These are phyloP conservation scores for Peromyscus melanophrys DNA, from an alignment of 2,797 vertebrate species.

Conservation along the genomic window DNA sequence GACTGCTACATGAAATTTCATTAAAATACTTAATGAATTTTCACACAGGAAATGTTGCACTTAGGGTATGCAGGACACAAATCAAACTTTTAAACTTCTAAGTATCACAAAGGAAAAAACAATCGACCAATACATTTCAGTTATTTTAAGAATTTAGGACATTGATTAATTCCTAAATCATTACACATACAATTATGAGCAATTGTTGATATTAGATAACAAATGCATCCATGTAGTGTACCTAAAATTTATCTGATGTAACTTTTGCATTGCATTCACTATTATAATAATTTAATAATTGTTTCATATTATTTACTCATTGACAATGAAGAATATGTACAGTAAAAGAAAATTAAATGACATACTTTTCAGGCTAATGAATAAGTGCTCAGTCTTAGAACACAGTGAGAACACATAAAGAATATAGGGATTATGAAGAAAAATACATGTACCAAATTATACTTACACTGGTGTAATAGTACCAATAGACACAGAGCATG, in stretches of 20 bases:
- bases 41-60: neutral
- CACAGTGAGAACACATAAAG: neutral
- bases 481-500: slow-evolving; percentile 56
- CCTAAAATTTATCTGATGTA: neutral
- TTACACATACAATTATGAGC: neutral
- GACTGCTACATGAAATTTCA: neutral
- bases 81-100: slow-evolving; percentile 1
- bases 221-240: neutral
- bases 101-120: neutral
- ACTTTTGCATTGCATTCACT: neutral
- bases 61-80: neutral
- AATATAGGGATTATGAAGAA: neutral
- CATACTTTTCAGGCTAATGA: slow-evolving; percentile 1
- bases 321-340: neutral
- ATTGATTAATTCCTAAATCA: neutral
- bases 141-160: slow-evolving; percentile 13
- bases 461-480: slow-evolving; percentile 70
- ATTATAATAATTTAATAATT: neutral
- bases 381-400: neutral
- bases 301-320: neutral
- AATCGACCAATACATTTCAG: neutral
- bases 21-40: neutral
- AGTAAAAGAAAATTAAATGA: slow-evolving; percentile 4
- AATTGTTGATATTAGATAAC: neutral
- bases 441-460: slow-evolving; percentile 11